Base-by-base conservation (phyloP, 1,140 invertebrate species). In the Drosophila orena region DNA sequence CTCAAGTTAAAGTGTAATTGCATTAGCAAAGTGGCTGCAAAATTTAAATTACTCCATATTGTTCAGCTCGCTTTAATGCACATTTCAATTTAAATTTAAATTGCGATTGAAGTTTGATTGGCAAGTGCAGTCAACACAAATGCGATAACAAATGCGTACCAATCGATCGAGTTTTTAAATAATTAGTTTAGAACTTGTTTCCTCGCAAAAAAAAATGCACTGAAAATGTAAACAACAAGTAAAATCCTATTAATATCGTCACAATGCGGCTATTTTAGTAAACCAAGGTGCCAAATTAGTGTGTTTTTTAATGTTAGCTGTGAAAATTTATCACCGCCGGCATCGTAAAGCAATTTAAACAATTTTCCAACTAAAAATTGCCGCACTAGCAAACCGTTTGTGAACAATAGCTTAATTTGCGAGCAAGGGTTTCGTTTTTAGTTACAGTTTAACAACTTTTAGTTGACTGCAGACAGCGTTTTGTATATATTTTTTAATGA, bases 1-100 rank as follows among this genome's bases (percentile, higher is more conserved):
- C 61, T 66, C 64, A 64, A 84, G 77, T 80, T 84, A 69, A 84
- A 77, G 77, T 84, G 81, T 85, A 84, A 84, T 84, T 84, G 81
- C 81, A 84, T 84, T 84, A 84, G 72, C 77, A 71, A 73, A 77
- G 77, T 85, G 77, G 54, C 81, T 68, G 62, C 57, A 60, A 80
- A 60, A 64, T 79, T 71, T 77, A 73, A 85, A 85, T 79, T 81
- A 70, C 56, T 64, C 53, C 55, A 73, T 30, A 55, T 53, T 43
- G 43, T 47, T 56, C 38, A 22, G 54, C 37, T 65, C 64, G 66
- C 52, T 76, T 62, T 68, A 77, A 77, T 55, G 47, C 20, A 42
- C 35, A 66, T 55, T 69, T 52, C 34, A 74, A 70, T 69, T 62
- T 69, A n/a, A 59, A 80, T 66, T 47, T 54, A 50, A 62, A 50